A percentile compares a stretch with the other conserved stretches of the same genome.
phyloP scores from a whole-genome alignment of 1,140 invertebrate species.

The Calephelis virginiensis region DNA sequence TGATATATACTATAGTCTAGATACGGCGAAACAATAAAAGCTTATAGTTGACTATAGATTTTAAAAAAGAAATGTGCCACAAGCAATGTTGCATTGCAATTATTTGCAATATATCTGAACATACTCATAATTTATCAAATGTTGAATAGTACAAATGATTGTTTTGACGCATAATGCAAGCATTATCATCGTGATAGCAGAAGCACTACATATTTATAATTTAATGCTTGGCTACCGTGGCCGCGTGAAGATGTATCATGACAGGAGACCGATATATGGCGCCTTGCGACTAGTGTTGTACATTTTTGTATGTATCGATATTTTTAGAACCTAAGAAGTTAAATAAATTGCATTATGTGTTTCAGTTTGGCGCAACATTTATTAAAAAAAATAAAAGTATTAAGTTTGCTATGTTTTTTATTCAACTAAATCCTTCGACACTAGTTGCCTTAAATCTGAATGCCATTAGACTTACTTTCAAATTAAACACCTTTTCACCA shows the following conservation, averaged over 20 bases:
- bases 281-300: not conserved
- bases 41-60: too few relatives aligned
- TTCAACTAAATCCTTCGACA: too few relatives aligned
- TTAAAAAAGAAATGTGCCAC: too few relatives aligned
- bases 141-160: constrained; percentile 13
- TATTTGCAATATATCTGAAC: not conserved
- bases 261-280: constrained; percentile 19
- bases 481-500: too few relatives aligned
- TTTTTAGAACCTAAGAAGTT: not conserved
- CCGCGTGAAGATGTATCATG: constrained; percentile 23
- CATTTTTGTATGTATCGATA: not conserved
- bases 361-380: too few relatives aligned
- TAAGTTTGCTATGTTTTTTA: too few relatives aligned
- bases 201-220: constrained; percentile 22
- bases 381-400: too few relatives aligned
- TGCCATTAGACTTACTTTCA: too few relatives aligned
- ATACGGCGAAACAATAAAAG: too few relatives aligned
- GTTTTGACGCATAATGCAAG: constrained; percentile 20
- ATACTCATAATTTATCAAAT: not conserved
- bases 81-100: not conserved
- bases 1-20: too few relatives aligned
- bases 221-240: constrained; percentile 24
- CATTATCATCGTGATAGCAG: constrained; percentile 15
- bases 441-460: too few relatives aligned
- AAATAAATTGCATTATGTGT: too few relatives aligned